Evolutionary conservation across 2,888 invertebrate species (phyloP), one percentile per base, ranked within the genome.

Genomic region (Stenichneumon culpator): DNA sequence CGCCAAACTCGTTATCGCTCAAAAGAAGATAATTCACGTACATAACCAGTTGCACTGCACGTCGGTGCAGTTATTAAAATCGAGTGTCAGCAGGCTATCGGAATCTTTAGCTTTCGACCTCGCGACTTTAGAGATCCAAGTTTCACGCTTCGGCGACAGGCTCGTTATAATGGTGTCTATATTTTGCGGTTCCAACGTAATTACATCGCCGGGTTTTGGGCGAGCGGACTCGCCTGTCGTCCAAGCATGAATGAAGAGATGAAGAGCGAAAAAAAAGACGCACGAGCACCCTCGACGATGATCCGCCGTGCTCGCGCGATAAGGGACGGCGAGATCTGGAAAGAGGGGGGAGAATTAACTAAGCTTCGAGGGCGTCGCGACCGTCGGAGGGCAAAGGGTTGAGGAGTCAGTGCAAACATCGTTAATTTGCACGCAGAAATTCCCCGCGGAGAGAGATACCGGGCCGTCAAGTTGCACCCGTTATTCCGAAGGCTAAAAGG

Each of bases 381-480:
- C 70, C 65, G 63, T 70, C 44, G 54, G 70, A 68, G 68, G 88
- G 86, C 89, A 91, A 90, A 92, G 92, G 93, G 92, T 92, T 92
- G 88, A 88, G 89, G 67, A 83, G 75, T 83, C 80, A 74, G 69
- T 86, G 91, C 90, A 93, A 93, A 93, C 93, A 93, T 93, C 92
- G 92, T 93, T 93, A 93, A 93, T 93, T 93, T 91, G 92, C 91
- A 92, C 91, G 91, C 89, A 87, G 90, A 89, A 88, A 89, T 88
- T 87, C 84, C 86, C 86, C 78, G 83, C 86, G 73, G 77, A 74
- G 79, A 50, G 65, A 36, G 32, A 50, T 32, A 11, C 72, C 47
- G 54, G 79, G 44, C 82, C 74, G 78, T 54, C 78, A 84, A 84
- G 84, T 84, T 84, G 82, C 81, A 82, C 85, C 79, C 75, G 90